These are phyloP conservation scores for Drosophila guanche DNA, from an alignment of 1,140 invertebrate species.

Conservation along the genomic window DNA sequence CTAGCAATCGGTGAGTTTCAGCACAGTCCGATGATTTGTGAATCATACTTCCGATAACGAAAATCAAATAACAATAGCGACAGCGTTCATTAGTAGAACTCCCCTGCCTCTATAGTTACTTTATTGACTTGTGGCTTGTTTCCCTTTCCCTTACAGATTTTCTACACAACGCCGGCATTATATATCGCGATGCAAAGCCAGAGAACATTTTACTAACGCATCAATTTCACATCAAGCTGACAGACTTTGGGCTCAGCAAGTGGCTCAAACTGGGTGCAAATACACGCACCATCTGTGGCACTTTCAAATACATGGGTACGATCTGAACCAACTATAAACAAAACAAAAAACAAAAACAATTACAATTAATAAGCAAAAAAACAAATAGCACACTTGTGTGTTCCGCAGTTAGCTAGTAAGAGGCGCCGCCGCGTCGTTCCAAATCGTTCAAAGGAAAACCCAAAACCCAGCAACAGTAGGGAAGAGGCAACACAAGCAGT, in stretches of 20 bases:
- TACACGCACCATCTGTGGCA: conserved; percentile 95
- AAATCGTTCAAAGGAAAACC: conserved; percentile 39
- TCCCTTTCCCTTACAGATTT: conserved; percentile 89
- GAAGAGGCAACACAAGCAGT: conserved; percentile 29
- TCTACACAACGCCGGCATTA: conserved; percentile 94
- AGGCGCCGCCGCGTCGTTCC: conserved; percentile 36
- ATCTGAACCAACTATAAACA: conserved; percentile 40
- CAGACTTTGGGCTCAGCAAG: conserved; percentile 97
- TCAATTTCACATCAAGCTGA: conserved; percentile 91
- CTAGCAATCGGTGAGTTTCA: conserved; percentile 89
- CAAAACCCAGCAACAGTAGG: background rate
- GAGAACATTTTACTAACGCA: conserved; percentile 94
- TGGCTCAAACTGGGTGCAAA: conserved; percentile 90
- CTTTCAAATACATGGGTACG: conserved; percentile 94
- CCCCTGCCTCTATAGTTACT: background rate
- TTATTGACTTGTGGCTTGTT: conserved; percentile 4
- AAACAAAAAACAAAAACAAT: conserved; percentile 24
- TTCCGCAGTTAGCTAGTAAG: conserved; percentile 19
- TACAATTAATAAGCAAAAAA: conserved; percentile 14
- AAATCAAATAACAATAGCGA: no score
- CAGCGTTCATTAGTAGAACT: no score
- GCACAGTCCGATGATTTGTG: no score
- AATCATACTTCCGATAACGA: background rate
- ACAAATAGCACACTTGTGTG: conserved; percentile 14
- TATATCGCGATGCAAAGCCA: conserved; percentile 95